A percentile compares a stretch with the other conserved stretches of the same genome.
Conservation (phyloP, 2,797 vertebrate species). For the Salmo trutta region DNA sequence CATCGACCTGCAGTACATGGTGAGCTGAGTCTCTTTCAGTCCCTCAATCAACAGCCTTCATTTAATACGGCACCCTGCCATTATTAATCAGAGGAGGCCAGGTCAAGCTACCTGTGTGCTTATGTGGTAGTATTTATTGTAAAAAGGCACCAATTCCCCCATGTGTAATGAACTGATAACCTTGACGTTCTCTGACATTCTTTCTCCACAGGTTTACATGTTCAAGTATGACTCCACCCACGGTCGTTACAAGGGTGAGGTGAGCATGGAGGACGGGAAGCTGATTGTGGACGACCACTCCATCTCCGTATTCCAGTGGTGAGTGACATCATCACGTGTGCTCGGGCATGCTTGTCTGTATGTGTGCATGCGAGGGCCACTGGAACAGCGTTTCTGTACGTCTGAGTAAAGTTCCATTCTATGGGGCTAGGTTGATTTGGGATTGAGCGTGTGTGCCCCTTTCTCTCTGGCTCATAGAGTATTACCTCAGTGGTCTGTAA, state of each 20-base stretch:
- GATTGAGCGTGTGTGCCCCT: no score
- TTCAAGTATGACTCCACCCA: slow-evolving; percentile 92
- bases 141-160: background rate
- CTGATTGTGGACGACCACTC: slow-evolving; percentile 74
- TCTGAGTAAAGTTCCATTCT: no score
- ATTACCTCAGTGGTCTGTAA: background rate
- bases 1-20: slow-evolving; percentile 88
- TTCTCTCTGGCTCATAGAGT: no score
- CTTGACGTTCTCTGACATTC: background rate
- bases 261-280: slow-evolving; percentile 62
- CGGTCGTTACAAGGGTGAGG: slow-evolving; percentile 78
- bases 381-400: no score
- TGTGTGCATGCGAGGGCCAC: no score
- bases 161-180: background rate
- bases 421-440: no score
- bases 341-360: background rate
- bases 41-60: background rate
- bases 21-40: slow-evolving; percentile 54
- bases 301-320: slow-evolving; percentile 85
- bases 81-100: background rate
- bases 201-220: slow-evolving; percentile 82
- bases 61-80: background rate
- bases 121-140: background rate
- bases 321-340: slow-evolving; percentile 41
- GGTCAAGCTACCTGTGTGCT: background rate